Conservation (phyloP, 2,888 invertebrate genomes). For the Leptogaster cylindrica region DNA sequence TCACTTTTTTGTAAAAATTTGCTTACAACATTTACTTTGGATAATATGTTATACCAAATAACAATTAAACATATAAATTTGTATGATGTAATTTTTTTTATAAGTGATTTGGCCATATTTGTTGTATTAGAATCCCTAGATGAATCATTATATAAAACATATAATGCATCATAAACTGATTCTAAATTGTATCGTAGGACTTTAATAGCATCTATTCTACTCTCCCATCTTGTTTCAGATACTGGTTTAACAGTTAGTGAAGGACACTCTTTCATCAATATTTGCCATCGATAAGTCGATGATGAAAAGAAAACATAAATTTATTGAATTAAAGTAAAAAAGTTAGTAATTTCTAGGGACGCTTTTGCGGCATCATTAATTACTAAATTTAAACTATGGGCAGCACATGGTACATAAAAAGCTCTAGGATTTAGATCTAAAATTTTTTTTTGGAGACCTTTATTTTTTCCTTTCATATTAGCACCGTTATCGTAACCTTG, state of each 20-base stretch:
- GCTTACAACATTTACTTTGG: too few relatives aligned
- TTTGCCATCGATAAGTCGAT: conserved; percentile 15
- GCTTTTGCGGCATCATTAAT: background rate
- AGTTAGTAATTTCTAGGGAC: conserved; percentile 22
- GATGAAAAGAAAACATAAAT: conserved; percentile 27
- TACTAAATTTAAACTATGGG: conserved; percentile 30
- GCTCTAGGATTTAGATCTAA: conserved; percentile 18
- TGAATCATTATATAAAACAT: too few relatives aligned
- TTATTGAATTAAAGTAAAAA: conserved; percentile 13
- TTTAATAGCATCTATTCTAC: conserved; percentile 15
- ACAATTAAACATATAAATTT: too few relatives aligned
- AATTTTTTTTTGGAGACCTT: conserved; percentile 25
- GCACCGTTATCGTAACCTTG: conserved; percentile 25
- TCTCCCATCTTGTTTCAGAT: conserved; percentile 15
- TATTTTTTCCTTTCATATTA: conserved; percentile 31
- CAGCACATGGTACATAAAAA: conserved; percentile 33
- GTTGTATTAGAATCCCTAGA: too few relatives aligned
- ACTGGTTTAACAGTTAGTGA: background rate
- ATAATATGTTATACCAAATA: too few relatives aligned
- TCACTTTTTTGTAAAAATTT: too few relatives aligned
- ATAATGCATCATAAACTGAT: conserved; percentile 26
- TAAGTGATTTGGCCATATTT: too few relatives aligned
- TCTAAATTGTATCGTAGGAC: conserved; percentile 23
- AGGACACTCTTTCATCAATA: conserved; percentile 19
- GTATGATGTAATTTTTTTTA: too few relatives aligned